Conservation (phyloP, 2,888 invertebrate genomes). For the Linnaemya vulpina region DNA sequence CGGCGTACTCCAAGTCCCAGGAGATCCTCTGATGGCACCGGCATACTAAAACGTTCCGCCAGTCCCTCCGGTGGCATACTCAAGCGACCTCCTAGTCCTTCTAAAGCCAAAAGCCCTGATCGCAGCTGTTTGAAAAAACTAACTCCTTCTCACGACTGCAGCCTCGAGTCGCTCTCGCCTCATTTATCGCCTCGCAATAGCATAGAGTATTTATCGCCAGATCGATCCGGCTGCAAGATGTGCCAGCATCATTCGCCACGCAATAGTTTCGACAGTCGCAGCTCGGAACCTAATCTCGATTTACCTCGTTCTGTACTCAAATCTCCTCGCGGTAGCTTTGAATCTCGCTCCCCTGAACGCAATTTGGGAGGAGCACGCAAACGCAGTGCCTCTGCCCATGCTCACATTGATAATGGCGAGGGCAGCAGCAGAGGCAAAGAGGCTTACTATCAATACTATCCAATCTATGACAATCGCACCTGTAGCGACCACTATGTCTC, state of each 20-base stretch:
- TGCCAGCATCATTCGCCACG: constrained; percentile 82
- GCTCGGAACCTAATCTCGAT: constrained; percentile 81
- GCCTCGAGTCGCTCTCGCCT: constrained; percentile 81
- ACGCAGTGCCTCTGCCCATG: constrained; percentile 82
- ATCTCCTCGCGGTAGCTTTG: constrained; percentile 79
- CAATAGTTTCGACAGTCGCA: constrained; percentile 82
- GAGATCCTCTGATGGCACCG: constrained; percentile 81
- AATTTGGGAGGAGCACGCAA: constrained; percentile 75
- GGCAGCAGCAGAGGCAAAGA: constrained; percentile 73
- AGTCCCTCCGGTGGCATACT: constrained; percentile 80
- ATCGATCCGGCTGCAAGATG: constrained; percentile 76
- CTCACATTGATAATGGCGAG: constrained; percentile 80
- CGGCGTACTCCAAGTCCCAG: constrained; percentile 82
- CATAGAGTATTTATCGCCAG: constrained; percentile 82
- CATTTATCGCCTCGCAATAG: constrained; percentile 81
- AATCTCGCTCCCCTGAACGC: constrained; percentile 78
- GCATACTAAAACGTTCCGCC: constrained; percentile 80
- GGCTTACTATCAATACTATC: constrained; percentile 82
- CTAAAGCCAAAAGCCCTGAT: constrained; percentile 82
- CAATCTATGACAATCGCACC: constrained; percentile 82
- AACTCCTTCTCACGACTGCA: constrained; percentile 80
- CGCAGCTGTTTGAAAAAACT: constrained; percentile 82
- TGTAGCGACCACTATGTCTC: constrained; percentile 82
- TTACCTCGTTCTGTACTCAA: constrained; percentile 76
- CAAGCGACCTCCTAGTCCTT: constrained; percentile 81